Base-by-base conservation (phyloP, 2,797 vertebrate species). In the Octomys mimax region DNA sequence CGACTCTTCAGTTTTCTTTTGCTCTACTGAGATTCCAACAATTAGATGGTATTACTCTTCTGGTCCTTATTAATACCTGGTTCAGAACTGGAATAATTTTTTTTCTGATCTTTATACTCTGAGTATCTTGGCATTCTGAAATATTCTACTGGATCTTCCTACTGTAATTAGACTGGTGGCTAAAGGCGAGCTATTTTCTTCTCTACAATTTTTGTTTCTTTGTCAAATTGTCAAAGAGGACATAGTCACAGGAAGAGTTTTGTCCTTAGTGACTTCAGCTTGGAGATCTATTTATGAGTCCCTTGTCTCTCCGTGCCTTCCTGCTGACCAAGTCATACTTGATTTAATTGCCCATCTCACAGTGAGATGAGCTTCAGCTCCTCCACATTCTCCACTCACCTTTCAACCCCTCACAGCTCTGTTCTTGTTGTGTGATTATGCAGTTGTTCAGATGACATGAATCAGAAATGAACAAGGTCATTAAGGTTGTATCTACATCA, bases 101-200 rank as follows among this genome's bases (percentile, higher is more conserved):
- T 98, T 95, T 96, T 97, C 91, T 96, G 52, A 91, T 95, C 98
- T 98, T 97, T 98, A 97, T 98, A 97, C 97, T 96, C 96, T 96
- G 89, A 96, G 21, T 97, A 97, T 96, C 97, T 98, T 91, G 97
- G 73, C 82, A 97, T 97, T 97, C 87, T 82, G 94, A 68, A 91
- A 71, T 97, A 94, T 92, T 97, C 97, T 91, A 91, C 97, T 95
- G 86, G 95, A 81, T 94, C 87, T 59, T 97, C 59, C 97, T 97
- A 79, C 77, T 90, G 33, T 92, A 96, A 92, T 97, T 97, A 97
- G 97, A 97, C 83, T 96, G 42, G 39, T 81, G 46, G 73, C 28
- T 97, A 96, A 98, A 97, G 82, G 93, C 87, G 94, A 97, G 81
- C 21, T 14, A 1, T 62, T 81, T 95, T 97, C 62, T 71, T 21